Percentiles rank a stretch among this genome's conserved stretches.
Evolutionary conservation across 2,797 vertebrate species (phyloP).

Genomic region (Peromyscus eremicus): DNA sequence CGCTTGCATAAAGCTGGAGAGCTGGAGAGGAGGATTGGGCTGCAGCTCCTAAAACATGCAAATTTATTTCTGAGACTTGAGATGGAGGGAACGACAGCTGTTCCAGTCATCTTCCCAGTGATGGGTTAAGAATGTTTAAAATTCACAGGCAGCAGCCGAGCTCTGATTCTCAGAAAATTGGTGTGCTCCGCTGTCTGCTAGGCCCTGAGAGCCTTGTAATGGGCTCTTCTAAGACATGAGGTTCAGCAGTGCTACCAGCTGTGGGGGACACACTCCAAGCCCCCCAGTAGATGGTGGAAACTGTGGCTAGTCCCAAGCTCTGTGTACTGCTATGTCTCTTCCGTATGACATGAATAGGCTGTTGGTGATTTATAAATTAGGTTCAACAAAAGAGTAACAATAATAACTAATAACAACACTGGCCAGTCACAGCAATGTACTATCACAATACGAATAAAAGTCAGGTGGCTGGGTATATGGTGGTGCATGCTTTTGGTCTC

Average conservation of each 20-base stretch:
- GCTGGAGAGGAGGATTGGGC: constrained; percentile 23
- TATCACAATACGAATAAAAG: not conserved
- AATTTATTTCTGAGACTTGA: constrained; percentile 48
- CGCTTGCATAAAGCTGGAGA: not conserved
- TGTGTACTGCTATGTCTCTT: not conserved
- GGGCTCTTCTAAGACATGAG: not conserved
- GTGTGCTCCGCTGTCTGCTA: not conserved
- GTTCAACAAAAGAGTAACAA: not conserved
- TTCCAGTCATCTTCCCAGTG: constrained; percentile 35
- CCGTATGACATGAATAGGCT: not conserved
- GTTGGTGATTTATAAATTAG: not conserved
- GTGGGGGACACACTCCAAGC: not conserved
- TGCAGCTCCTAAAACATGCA: constrained; percentile 43
- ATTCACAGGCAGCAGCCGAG: constrained; percentile 39
- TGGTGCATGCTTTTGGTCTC: not conserved
- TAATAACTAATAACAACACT: not conserved
- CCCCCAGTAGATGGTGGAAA: not conserved
- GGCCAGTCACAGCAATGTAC: not conserved
- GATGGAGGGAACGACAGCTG: constrained; percentile 18
- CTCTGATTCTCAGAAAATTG: not conserved
- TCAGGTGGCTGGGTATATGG: no score
- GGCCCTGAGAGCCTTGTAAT: not conserved
- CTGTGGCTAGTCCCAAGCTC: no score
- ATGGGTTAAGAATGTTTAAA: constrained; percentile 54
- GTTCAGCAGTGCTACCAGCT: not conserved